Conservation (phyloP, 2,888 invertebrate genomes). For the Nemurella pictetii region DNA sequence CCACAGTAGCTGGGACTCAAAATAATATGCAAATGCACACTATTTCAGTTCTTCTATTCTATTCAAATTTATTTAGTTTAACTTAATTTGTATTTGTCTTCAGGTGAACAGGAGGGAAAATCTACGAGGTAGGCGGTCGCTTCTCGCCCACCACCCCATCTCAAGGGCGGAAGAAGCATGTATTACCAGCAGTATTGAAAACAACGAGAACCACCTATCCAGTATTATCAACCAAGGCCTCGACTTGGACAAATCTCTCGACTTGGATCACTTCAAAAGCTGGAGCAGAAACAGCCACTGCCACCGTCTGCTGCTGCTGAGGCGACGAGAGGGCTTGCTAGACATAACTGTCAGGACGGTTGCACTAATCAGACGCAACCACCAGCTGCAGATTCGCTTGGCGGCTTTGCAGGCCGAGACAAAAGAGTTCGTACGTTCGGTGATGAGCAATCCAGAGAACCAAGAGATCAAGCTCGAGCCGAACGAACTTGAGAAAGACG, state of each 20-base stretch:
- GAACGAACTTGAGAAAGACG: not conserved
- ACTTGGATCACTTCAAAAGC: not conserved
- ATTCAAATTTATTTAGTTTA: too few relatives aligned
- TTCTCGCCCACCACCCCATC: conserved; percentile 31
- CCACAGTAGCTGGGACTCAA: too few relatives aligned
- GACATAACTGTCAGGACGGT: conserved; percentile 67
- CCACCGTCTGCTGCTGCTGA: conserved; percentile 34
- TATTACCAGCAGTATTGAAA: conserved; percentile 26
- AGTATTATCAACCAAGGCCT: conserved; percentile 1
- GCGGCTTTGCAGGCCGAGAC: conserved; percentile 65
- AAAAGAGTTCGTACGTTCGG: conserved; percentile 61
- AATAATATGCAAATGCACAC: too few relatives aligned
- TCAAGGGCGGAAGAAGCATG: conserved; percentile 24
- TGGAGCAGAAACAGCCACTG: conserved; percentile 15
- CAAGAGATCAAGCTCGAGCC: conserved; percentile 23
- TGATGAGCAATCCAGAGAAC: conserved; percentile 58
- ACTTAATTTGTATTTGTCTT: too few relatives aligned
- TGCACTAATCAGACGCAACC: conserved; percentile 64
- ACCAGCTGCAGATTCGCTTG: conserved; percentile 62
- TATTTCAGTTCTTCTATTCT: too few relatives aligned
- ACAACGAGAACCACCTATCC: not conserved
- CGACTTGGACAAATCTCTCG: not conserved
- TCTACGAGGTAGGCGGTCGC: conserved; percentile 29
- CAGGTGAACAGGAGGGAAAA: not conserved
- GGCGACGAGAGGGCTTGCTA: conserved; percentile 55